phyloP scores from a whole-genome alignment of 1,140 invertebrate genomes.

The Orchestia grillus region DNA sequence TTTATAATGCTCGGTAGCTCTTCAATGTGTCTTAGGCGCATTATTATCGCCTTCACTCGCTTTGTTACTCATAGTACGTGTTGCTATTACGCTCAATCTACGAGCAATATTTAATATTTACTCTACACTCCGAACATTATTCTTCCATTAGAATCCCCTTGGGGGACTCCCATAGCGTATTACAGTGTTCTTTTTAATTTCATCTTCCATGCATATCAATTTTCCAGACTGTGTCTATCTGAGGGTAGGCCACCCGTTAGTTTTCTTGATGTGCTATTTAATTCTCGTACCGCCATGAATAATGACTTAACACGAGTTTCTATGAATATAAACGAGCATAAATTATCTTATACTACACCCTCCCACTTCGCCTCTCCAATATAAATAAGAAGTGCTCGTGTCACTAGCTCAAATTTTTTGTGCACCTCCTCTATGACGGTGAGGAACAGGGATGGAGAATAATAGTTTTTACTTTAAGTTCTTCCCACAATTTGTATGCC shows the following conservation, averaged over 20 bases:
- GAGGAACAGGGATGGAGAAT: background rate
- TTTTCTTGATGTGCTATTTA: constrained; percentile 32
- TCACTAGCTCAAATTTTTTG: background rate
- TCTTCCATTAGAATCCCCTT: background rate
- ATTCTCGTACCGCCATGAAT: constrained; percentile 45
- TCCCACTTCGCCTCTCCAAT: background rate
- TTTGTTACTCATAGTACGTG: too few relatives aligned
- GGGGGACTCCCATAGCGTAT: background rate
- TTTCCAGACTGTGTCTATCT: background rate
- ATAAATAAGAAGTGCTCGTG: background rate
- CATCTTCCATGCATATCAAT: background rate
- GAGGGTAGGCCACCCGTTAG: background rate
- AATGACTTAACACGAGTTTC: constrained; percentile 36
- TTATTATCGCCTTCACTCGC: too few relatives aligned
- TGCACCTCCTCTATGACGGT: background rate
- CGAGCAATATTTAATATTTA: too few relatives aligned
- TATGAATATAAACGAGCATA: constrained; percentile 54
- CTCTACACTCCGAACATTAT: background rate
- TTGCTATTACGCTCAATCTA: too few relatives aligned
- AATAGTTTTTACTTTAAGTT: background rate
- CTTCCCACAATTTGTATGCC: background rate
- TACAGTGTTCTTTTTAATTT: background rate
- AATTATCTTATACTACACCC: background rate
- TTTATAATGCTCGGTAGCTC: too few relatives aligned
- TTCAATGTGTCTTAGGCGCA: too few relatives aligned